phyloP scores from a whole-genome alignment of 1,140 invertebrate genomes.

The Druon quercuslanigerum region DNA sequence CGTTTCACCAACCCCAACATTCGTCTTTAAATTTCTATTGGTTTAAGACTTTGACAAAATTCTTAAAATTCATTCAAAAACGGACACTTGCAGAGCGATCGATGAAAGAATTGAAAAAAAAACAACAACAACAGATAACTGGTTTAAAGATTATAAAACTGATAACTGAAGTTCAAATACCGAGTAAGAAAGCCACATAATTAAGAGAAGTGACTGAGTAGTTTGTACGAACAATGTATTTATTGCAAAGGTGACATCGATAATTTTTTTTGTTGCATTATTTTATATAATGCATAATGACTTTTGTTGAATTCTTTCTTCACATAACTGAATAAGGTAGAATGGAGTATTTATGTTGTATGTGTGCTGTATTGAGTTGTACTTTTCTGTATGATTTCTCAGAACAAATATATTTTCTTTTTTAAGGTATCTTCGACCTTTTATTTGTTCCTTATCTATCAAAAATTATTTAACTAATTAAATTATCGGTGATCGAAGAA shows the following conservation, averaged over 20 bases:
- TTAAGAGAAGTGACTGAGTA: slow-evolving; percentile 67
- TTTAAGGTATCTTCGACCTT: neutral
- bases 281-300: slow-evolving; percentile 14
- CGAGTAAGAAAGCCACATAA: slow-evolving; percentile 41
- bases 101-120: neutral
- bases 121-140: too few species aligned
- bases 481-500: too few species aligned
- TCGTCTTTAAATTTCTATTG: slow-evolving; percentile 76
- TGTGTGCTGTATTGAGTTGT: slow-evolving; percentile 38
- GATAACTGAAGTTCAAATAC: slow-evolving; percentile 1
- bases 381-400: slow-evolving; percentile 9
- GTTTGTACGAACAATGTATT: slow-evolving; percentile 67
- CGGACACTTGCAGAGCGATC: slow-evolving; percentile 5
- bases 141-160: too few species aligned
- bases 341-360: slow-evolving; percentile 47
- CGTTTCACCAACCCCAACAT: slow-evolving; percentile 85
- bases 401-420: slow-evolving; percentile 9
- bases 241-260: slow-evolving; percentile 58
- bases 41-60: slow-evolving; percentile 35
- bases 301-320: slow-evolving; percentile 21
- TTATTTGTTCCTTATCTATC: neutral
- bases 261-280: slow-evolving; percentile 25
- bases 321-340: neutral
- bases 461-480: neutral
- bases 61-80: neutral